phyloP scores from a whole-genome alignment of 2,888 invertebrate species.

The Troglohyphantes excavatus region DNA sequence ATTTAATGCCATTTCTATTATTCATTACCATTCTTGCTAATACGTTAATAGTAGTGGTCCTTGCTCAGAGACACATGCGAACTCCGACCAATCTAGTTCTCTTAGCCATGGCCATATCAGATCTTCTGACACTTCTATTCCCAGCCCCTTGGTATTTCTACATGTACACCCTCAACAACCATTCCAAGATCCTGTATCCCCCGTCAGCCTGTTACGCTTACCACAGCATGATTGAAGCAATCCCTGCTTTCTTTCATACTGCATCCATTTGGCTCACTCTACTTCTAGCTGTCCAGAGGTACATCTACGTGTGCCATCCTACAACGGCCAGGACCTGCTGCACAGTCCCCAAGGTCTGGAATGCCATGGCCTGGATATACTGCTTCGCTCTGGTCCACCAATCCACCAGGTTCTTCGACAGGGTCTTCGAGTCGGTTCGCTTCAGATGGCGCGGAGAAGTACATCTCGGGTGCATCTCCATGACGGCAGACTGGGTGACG shows the following conservation, averaged over 20 bases:
- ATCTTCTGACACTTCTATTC: slow-evolving; percentile 95
- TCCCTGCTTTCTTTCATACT: slow-evolving; percentile 95
- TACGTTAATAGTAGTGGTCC: slow-evolving; percentile 93
- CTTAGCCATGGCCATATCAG: slow-evolving; percentile 97
- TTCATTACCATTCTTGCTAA: slow-evolving; percentile 95
- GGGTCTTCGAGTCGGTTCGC: slow-evolving; percentile 85
- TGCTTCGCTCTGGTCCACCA: slow-evolving; percentile 91
- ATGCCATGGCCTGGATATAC: slow-evolving; percentile 90
- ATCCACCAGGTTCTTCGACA: slow-evolving; percentile 91
- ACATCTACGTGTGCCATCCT: slow-evolving; percentile 97
- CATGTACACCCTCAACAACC: slow-evolving; percentile 94
- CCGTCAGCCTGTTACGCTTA: slow-evolving; percentile 90
- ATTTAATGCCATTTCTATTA: slow-evolving; percentile 92
- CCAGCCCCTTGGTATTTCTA: slow-evolving; percentile 95
- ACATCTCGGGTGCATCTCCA: slow-evolving; percentile 80
- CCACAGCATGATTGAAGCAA: slow-evolving; percentile 84
- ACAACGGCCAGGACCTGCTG: slow-evolving; percentile 91
- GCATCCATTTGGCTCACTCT: slow-evolving; percentile 96
- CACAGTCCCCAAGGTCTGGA: slow-evolving; percentile 88
- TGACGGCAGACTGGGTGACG: slow-evolving; percentile 88
- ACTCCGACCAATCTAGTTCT: slow-evolving; percentile 96
- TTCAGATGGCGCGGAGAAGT: slow-evolving; percentile 88
- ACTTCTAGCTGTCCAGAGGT: slow-evolving; percentile 94
- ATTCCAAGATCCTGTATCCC: slow-evolving; percentile 90
- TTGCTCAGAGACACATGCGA: slow-evolving; percentile 94